A percentile compares a stretch with the other conserved stretches of the same genome.
Conservation (phyloP, 2,113 vertebrate species). For the Formicarius rufipectus region DNA sequence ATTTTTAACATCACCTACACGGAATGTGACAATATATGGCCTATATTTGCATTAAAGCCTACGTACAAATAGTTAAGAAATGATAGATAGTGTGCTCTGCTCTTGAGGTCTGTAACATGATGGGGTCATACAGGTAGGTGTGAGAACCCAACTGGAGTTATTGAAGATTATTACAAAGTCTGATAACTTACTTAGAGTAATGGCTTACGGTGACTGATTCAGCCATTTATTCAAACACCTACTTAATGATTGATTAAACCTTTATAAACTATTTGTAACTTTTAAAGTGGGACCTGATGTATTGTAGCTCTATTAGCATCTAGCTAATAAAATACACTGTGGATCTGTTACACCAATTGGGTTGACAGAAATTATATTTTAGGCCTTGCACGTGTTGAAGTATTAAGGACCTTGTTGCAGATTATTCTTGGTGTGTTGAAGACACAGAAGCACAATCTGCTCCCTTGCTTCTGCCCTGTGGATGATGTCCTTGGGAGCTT, state of each 20-base stretch:
- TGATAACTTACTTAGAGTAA: not conserved
- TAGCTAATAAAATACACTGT: not conserved
- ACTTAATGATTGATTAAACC: slow-evolving; percentile 23
- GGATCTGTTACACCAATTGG: not conserved
- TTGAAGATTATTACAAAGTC: not conserved
- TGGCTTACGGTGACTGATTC: not conserved
- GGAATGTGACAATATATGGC: not conserved
- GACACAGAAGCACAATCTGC: not conserved
- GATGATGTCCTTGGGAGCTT: not conserved
- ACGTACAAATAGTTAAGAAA: not conserved
- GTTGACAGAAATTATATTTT: not conserved
- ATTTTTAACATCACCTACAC: not conserved
- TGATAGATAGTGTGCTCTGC: not conserved
- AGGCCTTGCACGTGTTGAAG: not conserved
- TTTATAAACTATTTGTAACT: slow-evolving; percentile 33
- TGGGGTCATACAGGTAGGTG: not conserved
- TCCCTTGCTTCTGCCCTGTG: not conserved
- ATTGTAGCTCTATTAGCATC: not conserved
- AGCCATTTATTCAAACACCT: slow-evolving; percentile 10
- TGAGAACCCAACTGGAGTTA: not conserved
- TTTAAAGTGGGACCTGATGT: not conserved
- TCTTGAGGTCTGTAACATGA: not conserved
- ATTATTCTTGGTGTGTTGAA: not conserved
- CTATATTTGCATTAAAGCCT: not conserved
- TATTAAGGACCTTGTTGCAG: not conserved